Evolutionary conservation across 1,140 invertebrate species (phyloP).

Genomic region (Dreissena polymorpha): DNA sequence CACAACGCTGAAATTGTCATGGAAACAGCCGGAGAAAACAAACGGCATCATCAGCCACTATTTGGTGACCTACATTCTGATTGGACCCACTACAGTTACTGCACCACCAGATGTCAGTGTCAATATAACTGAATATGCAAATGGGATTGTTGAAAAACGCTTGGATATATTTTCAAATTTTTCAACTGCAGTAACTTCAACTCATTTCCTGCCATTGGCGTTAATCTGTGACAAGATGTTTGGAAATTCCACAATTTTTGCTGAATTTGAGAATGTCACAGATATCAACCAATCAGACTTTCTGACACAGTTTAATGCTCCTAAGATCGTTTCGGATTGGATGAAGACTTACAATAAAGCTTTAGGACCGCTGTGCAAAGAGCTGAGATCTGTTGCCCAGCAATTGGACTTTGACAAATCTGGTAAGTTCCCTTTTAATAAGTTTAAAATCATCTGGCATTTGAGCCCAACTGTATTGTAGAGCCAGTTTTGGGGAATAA

Average conservation of each 20-base stretch:
- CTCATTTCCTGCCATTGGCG: background rate
- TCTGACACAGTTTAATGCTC: background rate
- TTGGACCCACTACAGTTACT: slow-evolving; percentile 18
- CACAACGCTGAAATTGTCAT: slow-evolving; percentile 36
- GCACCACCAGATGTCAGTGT: background rate
- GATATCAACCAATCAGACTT: slow-evolving; percentile 19
- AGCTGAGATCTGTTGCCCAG: background rate
- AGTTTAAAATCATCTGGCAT: no score
- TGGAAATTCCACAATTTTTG: slow-evolving; percentile 1
- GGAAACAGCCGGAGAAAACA: slow-evolving; percentile 29
- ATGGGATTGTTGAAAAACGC: slow-evolving; percentile 1
- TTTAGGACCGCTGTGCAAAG: background rate
- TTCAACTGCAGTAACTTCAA: background rate
- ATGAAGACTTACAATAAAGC: slow-evolving; percentile 23
- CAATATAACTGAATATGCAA: slow-evolving; percentile 4
- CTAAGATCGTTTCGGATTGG: slow-evolving; percentile 30
- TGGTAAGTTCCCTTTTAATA: slow-evolving; percentile 1
- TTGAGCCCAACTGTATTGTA: no score
- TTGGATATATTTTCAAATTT: slow-evolving; percentile 18
- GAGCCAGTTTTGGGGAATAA: no score
- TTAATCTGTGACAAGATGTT: slow-evolving; percentile 37
- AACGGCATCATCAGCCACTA: slow-evolving; percentile 46
- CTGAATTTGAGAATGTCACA: slow-evolving; percentile 6
- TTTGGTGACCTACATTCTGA: slow-evolving; percentile 21
- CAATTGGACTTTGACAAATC: background rate